Base-by-base conservation (phyloP, 2,888 invertebrate species). In the Linnaemya vulpina region DNA sequence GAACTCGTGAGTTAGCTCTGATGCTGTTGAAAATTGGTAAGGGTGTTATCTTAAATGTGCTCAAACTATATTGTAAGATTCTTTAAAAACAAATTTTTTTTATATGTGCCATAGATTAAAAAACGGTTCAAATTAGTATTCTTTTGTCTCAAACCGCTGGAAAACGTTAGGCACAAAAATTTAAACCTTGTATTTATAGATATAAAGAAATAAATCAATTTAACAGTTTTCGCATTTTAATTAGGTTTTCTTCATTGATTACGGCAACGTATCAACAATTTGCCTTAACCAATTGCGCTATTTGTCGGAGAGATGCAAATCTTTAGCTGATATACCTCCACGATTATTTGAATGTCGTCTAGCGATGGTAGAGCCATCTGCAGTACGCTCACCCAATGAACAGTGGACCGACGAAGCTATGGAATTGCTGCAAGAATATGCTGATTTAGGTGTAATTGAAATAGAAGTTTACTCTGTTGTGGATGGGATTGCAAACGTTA, bases 241-340 rank as follows among this genome's bases (percentile, higher is more conserved):
- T 40, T 90, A 96, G 94, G 94, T 97, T 11, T 93, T 94, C 74
- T 97, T 95, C 90, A 94, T 98, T 68, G 98, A 98, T 93, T 96
- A 94, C 91, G 98, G 98, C 15, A 94, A 95, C 88, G 93, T 90
- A n/a, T 93, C 92, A 0, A 91, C 93, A 53, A 92, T 95, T 51
- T 89, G 90, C 70, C 87, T 90, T 68, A 89, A 92, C 70, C 93
- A 93, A 83, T 87, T 95, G 55, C 93, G 93, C 71, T 90, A 92
- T 3, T 88, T 94, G 63, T 87, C 90, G 1, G 85, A 86, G 3
- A 86, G 86, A 68, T 86, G 90, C 0, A 80, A 88, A 11, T 86
- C 89, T 4, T 83, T 89, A 20, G 49, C 82, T 1, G 90, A 91
- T 22, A 89, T 90, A 60, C 94, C 95, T 38, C 94, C 95, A 35